Conservation (phyloP, 2,888 invertebrate species). For the Limenitis camilla region DNA sequence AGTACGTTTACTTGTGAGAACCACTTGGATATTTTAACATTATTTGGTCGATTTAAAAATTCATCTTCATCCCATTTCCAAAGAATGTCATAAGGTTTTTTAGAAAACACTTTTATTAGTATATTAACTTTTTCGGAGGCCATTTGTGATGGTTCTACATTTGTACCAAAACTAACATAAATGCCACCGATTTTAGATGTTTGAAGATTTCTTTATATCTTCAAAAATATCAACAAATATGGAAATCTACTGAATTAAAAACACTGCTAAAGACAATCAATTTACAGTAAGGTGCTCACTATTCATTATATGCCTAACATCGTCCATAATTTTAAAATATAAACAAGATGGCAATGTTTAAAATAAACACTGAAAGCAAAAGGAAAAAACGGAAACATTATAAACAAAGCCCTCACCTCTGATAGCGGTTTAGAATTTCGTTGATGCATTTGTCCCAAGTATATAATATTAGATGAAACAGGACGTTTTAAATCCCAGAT, state of each 20-base stretch:
- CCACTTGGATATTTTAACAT: conserved; percentile 43
- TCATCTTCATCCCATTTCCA: conserved; percentile 45
- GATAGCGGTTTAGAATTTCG: conserved; percentile 38
- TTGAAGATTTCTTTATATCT: conserved; percentile 45
- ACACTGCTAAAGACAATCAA: no score
- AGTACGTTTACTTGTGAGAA: conserved; percentile 47
- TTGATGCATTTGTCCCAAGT: conserved; percentile 48
- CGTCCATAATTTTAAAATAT: no score
- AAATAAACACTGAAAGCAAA: no score
- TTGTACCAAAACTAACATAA: conserved; percentile 44
- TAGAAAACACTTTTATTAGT: conserved; percentile 30
- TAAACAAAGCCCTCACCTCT: conserved; percentile 36
- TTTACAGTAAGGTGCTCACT: no score
- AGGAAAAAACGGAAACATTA: no score
- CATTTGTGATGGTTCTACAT: conserved; percentile 28
- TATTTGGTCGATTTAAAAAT: conserved; percentile 31
- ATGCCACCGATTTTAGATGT: conserved; percentile 43
- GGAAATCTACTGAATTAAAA: no score
- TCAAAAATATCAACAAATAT: no score
- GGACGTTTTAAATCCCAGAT: conserved; percentile 42
- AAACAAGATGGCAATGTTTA: no score
- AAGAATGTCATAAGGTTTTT: conserved; percentile 41
- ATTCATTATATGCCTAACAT: no score
- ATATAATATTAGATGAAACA: conserved; percentile 43
- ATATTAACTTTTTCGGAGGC: conserved; percentile 22